Base-by-base conservation (phyloP, 2,888 invertebrate species). In the Gari tellinella region DNA sequence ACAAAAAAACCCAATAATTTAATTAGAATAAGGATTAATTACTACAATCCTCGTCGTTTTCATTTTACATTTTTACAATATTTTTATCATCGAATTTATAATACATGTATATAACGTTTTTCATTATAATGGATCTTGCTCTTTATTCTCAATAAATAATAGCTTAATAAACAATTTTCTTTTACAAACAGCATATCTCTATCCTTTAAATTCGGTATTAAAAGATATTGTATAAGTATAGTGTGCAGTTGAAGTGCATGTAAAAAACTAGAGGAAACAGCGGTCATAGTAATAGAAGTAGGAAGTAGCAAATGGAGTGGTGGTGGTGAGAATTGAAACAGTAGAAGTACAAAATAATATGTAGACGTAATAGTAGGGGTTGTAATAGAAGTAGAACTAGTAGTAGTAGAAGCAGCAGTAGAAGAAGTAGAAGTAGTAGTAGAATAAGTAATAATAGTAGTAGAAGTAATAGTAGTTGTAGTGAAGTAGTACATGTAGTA, bases 401-500 rank as follows among this genome's bases (percentile, higher is more conserved):
- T 14, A 43, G 43, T 43, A 43, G 43, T 14, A 43, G 43, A 3
- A 43, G 43, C 19, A 43, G 43, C 14, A 17, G 19, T 43, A 43
- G 43, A 8, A 43, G n/a, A 8, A 17, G 43, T 19, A 43, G 43
- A 5, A 43, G 43, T 43, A 43, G 5, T 8, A 43, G 15, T 43
- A 19, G 43, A 4, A 43, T 5, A 8, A 43, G 43, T 19, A 43
- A 14, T 43, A 19, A 14, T 43, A 43, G 15, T 19, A 43, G 43
- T 43, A 43, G 15, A 5, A 43, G 43, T 43, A 43, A 19, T 43
- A 43, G 43, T 17, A 43, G 43, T 43, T 8, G 43, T 43, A 43
- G 43, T 43, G 43, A 8, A 19, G 43, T 43, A 43, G n/a, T 43
- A 43, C 7, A 8, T 8, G 43, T 43, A 43, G 19, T 17, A 43